A percentile compares a stretch with the other conserved stretches of the same genome.
Evolutionary conservation across 2,888 invertebrate genomes (phyloP).

Genomic region (Helleia helle): DNA sequence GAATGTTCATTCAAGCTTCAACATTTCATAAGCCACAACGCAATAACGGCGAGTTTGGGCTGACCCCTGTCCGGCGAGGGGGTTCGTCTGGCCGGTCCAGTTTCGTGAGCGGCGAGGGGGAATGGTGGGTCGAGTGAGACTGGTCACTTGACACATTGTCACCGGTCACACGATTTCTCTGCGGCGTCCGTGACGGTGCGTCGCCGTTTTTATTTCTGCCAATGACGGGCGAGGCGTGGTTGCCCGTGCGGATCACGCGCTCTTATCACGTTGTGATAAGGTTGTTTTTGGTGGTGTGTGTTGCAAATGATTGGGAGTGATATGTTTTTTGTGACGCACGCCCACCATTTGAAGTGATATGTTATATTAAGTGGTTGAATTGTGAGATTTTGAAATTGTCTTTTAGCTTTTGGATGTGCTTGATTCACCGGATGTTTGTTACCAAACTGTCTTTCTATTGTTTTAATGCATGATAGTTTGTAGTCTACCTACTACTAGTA

Average conservation of each 20-base stretch:
- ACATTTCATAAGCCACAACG: slow-evolving; percentile 68
- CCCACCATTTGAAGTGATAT: slow-evolving; percentile 47
- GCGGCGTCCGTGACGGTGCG: slow-evolving; percentile 69
- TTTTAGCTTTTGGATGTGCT: too few species aligned
- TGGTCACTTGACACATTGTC: slow-evolving; percentile 65
- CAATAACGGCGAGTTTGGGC: slow-evolving; percentile 35
- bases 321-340: slow-evolving; percentile 69
- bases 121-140: slow-evolving; percentile 30
- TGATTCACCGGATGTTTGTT: too few species aligned
- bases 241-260: slow-evolving; percentile 36
- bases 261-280: slow-evolving; percentile 36
- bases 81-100: slow-evolving; percentile 15
- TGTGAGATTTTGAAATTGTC: too few species aligned
- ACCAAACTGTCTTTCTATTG: too few species aligned
- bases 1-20: slow-evolving; percentile 65
- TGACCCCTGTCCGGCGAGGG: slow-evolving; percentile 33
- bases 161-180: slow-evolving; percentile 67
- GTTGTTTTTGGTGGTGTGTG: slow-evolving; percentile 31
- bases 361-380: too few species aligned
- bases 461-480: too few species aligned
- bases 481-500: too few species aligned
- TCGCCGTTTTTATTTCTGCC: slow-evolving; percentile 73
- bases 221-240: slow-evolving; percentile 74
- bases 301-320: slow-evolving; percentile 59
- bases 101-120: slow-evolving; percentile 21